Conservation (phyloP, 2,888 invertebrate genomes). For the Rotaria sp. region DNA sequence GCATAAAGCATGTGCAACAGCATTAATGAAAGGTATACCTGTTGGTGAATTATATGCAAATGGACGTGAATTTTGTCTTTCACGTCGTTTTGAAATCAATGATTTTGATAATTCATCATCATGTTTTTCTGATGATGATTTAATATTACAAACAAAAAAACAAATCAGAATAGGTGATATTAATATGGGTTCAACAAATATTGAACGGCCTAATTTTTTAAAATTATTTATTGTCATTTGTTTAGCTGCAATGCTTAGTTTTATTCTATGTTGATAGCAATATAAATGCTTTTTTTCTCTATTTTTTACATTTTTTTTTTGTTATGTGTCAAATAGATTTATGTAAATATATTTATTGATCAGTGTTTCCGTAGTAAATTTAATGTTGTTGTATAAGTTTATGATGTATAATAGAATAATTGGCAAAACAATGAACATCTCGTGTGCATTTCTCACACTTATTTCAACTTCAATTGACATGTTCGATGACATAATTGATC, state of each 20-base stretch:
- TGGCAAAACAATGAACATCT: too few relatives aligned
- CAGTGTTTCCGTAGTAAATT: too few relatives aligned
- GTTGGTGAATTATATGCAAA: constrained; percentile 50
- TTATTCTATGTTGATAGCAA: neutral
- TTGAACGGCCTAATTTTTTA: neutral
- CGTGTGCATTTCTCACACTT: too few relatives aligned
- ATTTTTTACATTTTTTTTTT: neutral
- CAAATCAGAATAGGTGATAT: neutral
- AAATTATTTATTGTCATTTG: neutral
- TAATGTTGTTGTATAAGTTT: too few relatives aligned
- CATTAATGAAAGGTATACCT: constrained; percentile 52
- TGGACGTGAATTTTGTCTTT: constrained; percentile 51
- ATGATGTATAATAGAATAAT: too few relatives aligned
- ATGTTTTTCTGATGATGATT: neutral
- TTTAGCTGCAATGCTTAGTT: constrained; percentile 10
- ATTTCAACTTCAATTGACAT: too few relatives aligned
- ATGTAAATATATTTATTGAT: neutral
- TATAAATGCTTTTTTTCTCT: neutral
- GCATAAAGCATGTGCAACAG: constrained; percentile 51
- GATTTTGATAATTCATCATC: constrained; percentile 26
- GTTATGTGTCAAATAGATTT: neutral
- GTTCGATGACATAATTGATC: too few relatives aligned
- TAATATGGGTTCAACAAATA: neutral
- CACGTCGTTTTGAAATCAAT: constrained; percentile 50
- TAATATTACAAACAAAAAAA: neutral